A percentile compares a stretch with the other conserved stretches of the same genome.
These are phyloP conservation scores for Poeciliopsis turrubarensis DNA, from an alignment of 2,113 vertebrate species.

Conservation along the genomic window DNA sequence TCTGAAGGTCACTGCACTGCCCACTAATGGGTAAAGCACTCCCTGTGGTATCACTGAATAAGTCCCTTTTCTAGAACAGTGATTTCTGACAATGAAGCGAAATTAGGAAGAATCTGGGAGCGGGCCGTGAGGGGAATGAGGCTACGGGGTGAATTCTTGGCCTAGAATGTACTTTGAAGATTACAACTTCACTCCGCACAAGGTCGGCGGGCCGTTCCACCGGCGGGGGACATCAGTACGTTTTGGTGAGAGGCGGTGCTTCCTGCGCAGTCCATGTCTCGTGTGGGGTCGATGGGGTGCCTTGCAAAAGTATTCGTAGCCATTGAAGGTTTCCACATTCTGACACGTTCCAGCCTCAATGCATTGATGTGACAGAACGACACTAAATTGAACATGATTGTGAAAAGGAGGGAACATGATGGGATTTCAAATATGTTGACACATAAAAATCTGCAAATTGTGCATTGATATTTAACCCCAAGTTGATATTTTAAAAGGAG, in stretches of 20 bases:
- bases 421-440: no score
- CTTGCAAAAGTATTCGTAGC: neutral
- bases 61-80: constrained; percentile 57
- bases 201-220: neutral
- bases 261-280: neutral
- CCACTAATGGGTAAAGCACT: constrained; percentile 64
- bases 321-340: neutral
- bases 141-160: constrained; percentile 19
- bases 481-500: neutral
- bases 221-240: neutral
- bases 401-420: no score
- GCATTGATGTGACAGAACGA: neutral
- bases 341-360: neutral
- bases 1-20: constrained; percentile 70
- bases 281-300: neutral
- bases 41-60: constrained; percentile 59
- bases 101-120: constrained; percentile 47
- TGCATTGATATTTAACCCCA: neutral
- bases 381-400: no score
- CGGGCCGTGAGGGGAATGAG: constrained; percentile 17
- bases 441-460: neutral
- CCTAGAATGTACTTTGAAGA: constrained; percentile 19
- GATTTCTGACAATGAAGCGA: constrained; percentile 61
- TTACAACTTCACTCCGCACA: constrained; percentile 10
- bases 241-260: neutral